A percentile compares a stretch with the other conserved stretches of the same genome.
Evolutionary conservation across 2,113 vertebrate genomes (phyloP).

Genomic region (Tricholaema leucomelas): DNA sequence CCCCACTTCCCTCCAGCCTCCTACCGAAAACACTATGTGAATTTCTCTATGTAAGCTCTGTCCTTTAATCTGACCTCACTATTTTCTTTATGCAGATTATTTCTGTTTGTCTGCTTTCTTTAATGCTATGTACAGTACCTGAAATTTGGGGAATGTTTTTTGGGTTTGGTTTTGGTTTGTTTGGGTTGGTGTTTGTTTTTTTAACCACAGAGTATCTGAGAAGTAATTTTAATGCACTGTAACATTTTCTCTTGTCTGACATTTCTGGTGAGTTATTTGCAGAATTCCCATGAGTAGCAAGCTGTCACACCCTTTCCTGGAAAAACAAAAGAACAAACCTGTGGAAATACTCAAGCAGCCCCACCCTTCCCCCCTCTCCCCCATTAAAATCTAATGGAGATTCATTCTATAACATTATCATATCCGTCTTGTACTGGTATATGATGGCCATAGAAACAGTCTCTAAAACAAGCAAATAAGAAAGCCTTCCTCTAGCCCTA

Average conservation of each 20-base stretch:
- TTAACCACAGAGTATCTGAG: background rate
- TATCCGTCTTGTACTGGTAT: no score
- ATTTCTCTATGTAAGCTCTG: background rate
- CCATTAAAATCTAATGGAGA: no score
- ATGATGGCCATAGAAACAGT: no score
- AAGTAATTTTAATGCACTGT: background rate
- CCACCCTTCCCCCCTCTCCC: no score
- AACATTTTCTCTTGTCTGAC: background rate
- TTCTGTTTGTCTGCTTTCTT: background rate
- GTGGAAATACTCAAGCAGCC: no score
- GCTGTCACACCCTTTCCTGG: background rate
- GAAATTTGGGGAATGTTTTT: background rate
- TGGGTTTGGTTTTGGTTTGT: no score
- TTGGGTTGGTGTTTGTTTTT: background rate
- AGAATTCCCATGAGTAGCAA: background rate
- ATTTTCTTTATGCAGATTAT: background rate
- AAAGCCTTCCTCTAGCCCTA: no score
- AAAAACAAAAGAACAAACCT: background rate
- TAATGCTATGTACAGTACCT: background rate
- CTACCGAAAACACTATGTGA: background rate
- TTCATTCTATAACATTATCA: no score
- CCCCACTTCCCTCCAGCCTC: background rate
- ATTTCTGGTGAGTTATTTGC: background rate
- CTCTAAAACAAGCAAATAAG: no score
- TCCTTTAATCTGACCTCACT: background rate